Conservation (phyloP, 2,113 vertebrate species). For the Planiliza haematocheilus region DNA sequence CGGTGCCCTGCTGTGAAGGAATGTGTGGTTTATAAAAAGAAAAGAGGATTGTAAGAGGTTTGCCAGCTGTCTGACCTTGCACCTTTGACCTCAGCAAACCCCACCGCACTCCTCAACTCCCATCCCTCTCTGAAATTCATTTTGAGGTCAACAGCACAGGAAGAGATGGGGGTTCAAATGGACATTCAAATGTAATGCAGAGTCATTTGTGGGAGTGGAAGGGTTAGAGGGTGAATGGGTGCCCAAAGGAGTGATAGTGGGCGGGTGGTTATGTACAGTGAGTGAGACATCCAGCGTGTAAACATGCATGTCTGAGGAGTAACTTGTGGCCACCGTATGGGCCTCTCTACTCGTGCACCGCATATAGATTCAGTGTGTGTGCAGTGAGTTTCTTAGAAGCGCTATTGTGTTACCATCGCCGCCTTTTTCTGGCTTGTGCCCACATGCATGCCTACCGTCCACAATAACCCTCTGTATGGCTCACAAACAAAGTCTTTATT, state of each 20-base stretch:
- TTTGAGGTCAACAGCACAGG: constrained; percentile 47
- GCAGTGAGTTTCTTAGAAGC: constrained; percentile 41
- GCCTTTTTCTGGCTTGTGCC: constrained; percentile 38
- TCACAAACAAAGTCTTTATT: constrained; percentile 68
- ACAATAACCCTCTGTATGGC: constrained; percentile 66
- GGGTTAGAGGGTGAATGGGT: constrained; percentile 30
- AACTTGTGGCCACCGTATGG: constrained; percentile 7
- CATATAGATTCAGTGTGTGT: not conserved
- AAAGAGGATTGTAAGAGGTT: constrained; percentile 75
- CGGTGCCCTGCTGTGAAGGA: constrained; percentile 65
- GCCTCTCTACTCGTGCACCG: not conserved
- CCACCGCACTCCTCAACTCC: constrained; percentile 22
- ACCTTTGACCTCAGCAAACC: constrained; percentile 65
- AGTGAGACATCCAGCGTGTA: not conserved
- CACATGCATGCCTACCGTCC: constrained; percentile 22
- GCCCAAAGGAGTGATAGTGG: constrained; percentile 12
- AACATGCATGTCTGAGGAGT: constrained; percentile 1
- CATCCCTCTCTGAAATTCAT: constrained; percentile 52
- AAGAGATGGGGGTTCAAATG: constrained; percentile 5
- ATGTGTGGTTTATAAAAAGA: constrained; percentile 62
- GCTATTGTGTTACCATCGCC: not conserved
- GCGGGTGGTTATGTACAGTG: constrained; percentile 5
- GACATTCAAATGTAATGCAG: not conserved
- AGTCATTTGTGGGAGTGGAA: constrained; percentile 33
- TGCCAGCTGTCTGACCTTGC: constrained; percentile 81